phyloP scores from a whole-genome alignment of 1,140 invertebrate species.

The Ips nitidus region DNA sequence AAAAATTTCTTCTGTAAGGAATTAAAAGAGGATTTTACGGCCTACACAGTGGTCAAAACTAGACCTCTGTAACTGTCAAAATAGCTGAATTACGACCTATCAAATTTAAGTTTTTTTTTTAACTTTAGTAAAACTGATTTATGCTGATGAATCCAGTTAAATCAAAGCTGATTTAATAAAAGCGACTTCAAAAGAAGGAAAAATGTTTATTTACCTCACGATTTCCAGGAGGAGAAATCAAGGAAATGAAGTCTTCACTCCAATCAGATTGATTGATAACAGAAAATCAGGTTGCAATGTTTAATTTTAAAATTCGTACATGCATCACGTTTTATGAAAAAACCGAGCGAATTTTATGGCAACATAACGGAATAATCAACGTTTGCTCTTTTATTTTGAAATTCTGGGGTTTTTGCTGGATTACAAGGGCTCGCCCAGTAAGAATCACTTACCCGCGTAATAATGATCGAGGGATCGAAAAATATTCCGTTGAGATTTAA shows the following conservation, averaged over 20 bases:
- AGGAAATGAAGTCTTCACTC: conserved; percentile 19
- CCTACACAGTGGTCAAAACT: too few species aligned
- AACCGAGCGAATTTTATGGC: too few species aligned
- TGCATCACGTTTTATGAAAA: too few species aligned
- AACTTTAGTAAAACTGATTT: background rate
- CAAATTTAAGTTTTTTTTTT: too few species aligned
- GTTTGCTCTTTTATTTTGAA: conserved; percentile 1
- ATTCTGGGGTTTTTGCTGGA: conserved; percentile 7
- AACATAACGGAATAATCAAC: background rate
- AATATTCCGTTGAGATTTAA: conserved; percentile 10
- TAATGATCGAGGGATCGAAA: conserved; percentile 15
- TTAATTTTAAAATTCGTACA: conserved; percentile 10
- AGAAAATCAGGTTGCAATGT: conserved; percentile 20
- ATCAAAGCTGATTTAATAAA: background rate
- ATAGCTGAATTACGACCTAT: too few species aligned
- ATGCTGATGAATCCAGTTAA: conserved; percentile 4
- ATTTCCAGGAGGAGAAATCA: conserved; percentile 9
- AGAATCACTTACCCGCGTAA: conserved; percentile 21
- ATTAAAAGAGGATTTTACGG: background rate
- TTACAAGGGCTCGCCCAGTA: conserved; percentile 11
- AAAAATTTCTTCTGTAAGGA: background rate
- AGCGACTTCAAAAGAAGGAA: conserved; percentile 1
- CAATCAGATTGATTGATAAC: conserved; percentile 31
- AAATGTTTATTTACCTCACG: conserved; percentile 15
- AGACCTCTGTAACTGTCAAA: too few species aligned